Base-by-base conservation (phyloP, 2,797 vertebrate genomes). In the Onychomys torridus region DNA sequence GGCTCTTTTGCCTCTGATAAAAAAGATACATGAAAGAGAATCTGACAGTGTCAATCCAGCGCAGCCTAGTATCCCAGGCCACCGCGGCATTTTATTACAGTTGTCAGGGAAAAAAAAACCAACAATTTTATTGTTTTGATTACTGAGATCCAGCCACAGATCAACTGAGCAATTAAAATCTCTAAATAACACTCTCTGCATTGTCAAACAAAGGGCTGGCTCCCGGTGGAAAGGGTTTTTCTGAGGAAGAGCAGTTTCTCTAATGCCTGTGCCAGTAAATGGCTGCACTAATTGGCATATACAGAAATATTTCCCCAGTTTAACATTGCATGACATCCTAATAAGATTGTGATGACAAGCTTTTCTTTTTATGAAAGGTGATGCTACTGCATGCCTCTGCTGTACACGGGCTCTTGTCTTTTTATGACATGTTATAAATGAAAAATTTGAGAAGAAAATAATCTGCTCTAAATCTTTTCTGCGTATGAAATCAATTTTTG, bases 101-200 rank as follows among this genome's bases (percentile, higher is more conserved):
- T 99, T 99, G 98, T 99, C 99, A 99, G 98, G 99, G 98, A 99
- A 98, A 98, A 98, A 98, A 84, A 79, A 91, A 89, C 82, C 92
- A 97, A 98, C 98, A 98, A 89, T 98, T 98, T 98, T 99, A 98
- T 98, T 99, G 98, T 99, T 98, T 98, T 98, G 98, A 99, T 99
- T 99, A 99, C 98, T 98, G 99, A 99, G 97, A 99, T 98, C 98
- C 96, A 98, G 98, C 98, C 99, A 94, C 99, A 99, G 98, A 99
- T 99, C 99, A 99, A 98, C 98, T 99, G 99, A 99, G 99, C 99
- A 99, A 99, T 99, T 99, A 99, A 99, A 99, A 99, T 98, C 98
- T 99, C 99, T 99, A 99, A 99, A 99, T 99, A 99, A 99, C 98
- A 98, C 98, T 98, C 98, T 98, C 98, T 98, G 97, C 98, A 98